These are phyloP conservation scores for Schizotus pectinicornis DNA, from an alignment of 2,888 invertebrate genomes.

Conservation along the genomic window DNA sequence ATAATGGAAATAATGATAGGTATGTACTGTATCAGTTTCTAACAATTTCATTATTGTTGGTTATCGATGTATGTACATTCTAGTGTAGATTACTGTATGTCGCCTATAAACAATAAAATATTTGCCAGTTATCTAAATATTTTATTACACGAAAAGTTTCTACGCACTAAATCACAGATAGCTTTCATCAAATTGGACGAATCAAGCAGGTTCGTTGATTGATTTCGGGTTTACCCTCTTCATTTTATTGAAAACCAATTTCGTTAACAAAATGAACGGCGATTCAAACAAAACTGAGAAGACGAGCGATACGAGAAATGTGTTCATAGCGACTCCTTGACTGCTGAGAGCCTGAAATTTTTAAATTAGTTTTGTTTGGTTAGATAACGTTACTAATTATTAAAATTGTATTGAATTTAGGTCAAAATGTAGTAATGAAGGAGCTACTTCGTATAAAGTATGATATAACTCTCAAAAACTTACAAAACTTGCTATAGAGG, in stretches of 20 bases:
- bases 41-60: slow-evolving; percentile 30
- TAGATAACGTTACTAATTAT: background rate
- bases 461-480: no score
- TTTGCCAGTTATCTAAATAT: slow-evolving; percentile 22
- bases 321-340: slow-evolving; percentile 47
- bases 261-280: slow-evolving; percentile 54
- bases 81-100: slow-evolving; percentile 36
- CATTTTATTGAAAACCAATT: slow-evolving; percentile 39
- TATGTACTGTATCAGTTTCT: slow-evolving; percentile 4
- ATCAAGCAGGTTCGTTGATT: background rate
- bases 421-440: background rate
- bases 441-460: no score
- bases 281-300: slow-evolving; percentile 55
- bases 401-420: no score
- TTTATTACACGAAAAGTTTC: background rate
- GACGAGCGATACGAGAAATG: slow-evolving; percentile 52
- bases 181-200: background rate
- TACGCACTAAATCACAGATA: slow-evolving; percentile 11
- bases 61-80: slow-evolving; percentile 29
- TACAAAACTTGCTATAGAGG: slow-evolving; percentile 54
- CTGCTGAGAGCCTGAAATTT: slow-evolving; percentile 46
- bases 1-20: slow-evolving; percentile 1
- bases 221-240: slow-evolving; percentile 4
- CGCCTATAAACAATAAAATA: slow-evolving; percentile 36
- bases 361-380: background rate